These are phyloP conservation scores for Tenualosa thibaudeaui DNA, from an alignment of 2,797 vertebrate species.

Conservation along the genomic window DNA sequence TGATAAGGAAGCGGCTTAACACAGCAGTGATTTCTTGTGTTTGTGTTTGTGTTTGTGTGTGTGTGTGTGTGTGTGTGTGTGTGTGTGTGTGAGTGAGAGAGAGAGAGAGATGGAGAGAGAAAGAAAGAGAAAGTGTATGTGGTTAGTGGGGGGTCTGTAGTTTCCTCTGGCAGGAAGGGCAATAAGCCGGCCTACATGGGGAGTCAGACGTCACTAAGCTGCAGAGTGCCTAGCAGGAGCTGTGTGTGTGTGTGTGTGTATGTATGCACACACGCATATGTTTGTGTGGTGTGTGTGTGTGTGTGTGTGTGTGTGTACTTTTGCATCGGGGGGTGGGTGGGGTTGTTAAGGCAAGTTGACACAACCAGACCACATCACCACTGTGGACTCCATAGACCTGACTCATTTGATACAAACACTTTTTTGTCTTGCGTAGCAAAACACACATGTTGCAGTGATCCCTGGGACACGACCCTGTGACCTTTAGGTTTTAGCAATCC, in stretches of 20 bases:
- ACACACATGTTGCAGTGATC: neutral
- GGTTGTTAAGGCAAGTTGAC: neutral
- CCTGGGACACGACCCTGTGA: neutral
- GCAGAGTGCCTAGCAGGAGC: neutral
- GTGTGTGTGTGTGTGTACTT: neutral
- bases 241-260: neutral
- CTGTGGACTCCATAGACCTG: neutral
- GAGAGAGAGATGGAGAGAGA: too few species aligned
- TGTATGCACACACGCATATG: neutral
- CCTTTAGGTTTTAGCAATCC: too few species aligned
- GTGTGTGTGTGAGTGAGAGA: neutral
- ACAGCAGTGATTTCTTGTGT: neutral
- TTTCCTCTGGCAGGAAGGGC: too few species aligned
- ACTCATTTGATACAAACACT: neutral
- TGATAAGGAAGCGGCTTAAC: too few species aligned
- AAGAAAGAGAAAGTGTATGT: too few species aligned
- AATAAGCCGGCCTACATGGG: too few species aligned
- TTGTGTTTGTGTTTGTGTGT: neutral
- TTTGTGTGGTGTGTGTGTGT: neutral
- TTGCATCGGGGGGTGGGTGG: neutral
- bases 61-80: neutral
- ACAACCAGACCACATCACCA: neutral
- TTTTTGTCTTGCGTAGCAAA: neutral
- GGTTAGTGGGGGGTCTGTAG: too few species aligned
- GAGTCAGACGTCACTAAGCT: too few species aligned